Conservation (phyloP, 2,797 vertebrate genomes). For the Girardinus metallicus region DNA sequence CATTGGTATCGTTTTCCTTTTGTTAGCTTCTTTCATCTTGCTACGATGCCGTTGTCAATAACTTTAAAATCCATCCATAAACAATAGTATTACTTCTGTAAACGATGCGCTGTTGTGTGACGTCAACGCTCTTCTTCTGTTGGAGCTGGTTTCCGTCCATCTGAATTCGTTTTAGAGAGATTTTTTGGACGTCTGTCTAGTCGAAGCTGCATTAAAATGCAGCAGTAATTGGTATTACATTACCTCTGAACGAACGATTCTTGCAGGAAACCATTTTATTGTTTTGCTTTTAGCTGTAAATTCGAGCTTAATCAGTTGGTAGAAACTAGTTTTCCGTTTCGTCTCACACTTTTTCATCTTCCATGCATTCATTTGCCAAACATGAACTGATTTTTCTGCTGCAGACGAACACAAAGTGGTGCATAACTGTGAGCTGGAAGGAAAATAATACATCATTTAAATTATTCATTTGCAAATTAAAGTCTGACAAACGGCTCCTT, state of each 20-base stretch:
- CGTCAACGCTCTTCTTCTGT: no score
- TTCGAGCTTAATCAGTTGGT: background rate
- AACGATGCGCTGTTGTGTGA: no score
- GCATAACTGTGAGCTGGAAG: background rate
- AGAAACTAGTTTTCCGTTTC: background rate
- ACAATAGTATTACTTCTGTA: no score
- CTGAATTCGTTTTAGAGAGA: background rate
- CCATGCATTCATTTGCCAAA: background rate
- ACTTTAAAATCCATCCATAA: no score
- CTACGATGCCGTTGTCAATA: no score
- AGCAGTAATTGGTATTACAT: background rate
- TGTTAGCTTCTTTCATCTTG: no score
- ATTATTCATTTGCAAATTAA: background rate
- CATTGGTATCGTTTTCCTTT: no score
- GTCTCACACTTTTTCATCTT: background rate
- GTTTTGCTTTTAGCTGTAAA: background rate
- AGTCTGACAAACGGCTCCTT: background rate
- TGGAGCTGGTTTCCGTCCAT: background rate
- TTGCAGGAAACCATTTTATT: background rate
- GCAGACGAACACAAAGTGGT: background rate
- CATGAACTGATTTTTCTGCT: background rate
- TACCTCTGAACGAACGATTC: background rate
- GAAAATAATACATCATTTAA: background rate
- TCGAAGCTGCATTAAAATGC: background rate
- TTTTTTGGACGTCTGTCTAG: background rate